Conservation (phyloP, 37 sponge, comb jelly and placozoan species). For the Chondrosia reniformis region DNA sequence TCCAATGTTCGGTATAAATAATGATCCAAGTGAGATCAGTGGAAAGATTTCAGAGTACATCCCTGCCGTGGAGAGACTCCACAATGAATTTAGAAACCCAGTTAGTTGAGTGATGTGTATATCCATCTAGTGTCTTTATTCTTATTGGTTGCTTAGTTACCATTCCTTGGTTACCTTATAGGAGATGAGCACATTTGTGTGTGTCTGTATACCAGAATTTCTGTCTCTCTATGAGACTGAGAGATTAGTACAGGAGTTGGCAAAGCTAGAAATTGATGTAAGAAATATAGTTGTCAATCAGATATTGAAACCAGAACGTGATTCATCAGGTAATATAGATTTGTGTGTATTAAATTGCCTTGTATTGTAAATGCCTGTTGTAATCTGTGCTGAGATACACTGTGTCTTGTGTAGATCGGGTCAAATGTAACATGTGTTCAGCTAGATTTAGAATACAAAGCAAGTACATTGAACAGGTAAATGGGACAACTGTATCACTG, state of each 20-base stretch:
- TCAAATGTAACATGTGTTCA: slow-evolving; percentile 80
- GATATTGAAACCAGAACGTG: slow-evolving; percentile 73
- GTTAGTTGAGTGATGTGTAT: slow-evolving; percentile 42
- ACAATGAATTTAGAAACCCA: slow-evolving; percentile 83
- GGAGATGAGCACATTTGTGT: slow-evolving; percentile 93
- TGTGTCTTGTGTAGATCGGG: slow-evolving; percentile 29
- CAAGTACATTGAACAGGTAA: slow-evolving; percentile 95
- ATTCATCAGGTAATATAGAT: slow-evolving; percentile 45
- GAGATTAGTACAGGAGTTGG: slow-evolving; percentile 91
- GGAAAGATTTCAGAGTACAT: slow-evolving; percentile 57
- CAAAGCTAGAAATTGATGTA: slow-evolving; percentile 88
- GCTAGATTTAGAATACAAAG: slow-evolving; percentile 77
- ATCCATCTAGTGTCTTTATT: neutral
- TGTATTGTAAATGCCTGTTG: neutral
- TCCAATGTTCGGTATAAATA: slow-evolving; percentile 43
- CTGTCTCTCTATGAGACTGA: slow-evolving; percentile 98
- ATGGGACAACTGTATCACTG: neutral
- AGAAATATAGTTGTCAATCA: slow-evolving; percentile 96
- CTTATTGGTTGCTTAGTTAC: neutral
- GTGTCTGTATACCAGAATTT: slow-evolving; percentile 98
- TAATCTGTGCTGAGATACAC: neutral
- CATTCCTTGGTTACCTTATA: slow-evolving; percentile 16
- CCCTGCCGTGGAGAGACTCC: slow-evolving; percentile 80
- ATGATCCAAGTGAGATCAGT: slow-evolving; percentile 8
- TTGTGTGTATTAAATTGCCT: neutral